phyloP scores from a whole-genome alignment of 2,113 vertebrate species.

The Pelusios castaneus region DNA sequence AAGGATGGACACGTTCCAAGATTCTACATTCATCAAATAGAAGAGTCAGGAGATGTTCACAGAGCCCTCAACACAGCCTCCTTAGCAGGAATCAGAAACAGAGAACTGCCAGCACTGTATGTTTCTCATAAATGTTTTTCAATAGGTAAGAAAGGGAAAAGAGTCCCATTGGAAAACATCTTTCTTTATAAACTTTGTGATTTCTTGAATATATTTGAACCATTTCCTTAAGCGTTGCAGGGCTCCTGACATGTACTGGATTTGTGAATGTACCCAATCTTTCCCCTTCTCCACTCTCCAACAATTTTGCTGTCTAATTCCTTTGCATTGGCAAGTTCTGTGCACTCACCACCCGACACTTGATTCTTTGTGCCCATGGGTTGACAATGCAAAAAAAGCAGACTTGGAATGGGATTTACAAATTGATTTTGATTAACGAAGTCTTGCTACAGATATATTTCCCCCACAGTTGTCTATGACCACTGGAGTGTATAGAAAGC shows the following conservation, averaged over 20 bases:
- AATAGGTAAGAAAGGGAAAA: background rate
- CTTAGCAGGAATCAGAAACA: background rate
- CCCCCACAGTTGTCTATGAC: conserved; percentile 15
- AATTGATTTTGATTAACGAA: conserved; percentile 27
- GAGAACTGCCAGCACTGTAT: rapidly evolving
- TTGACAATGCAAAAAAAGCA: background rate
- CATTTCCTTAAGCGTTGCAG: background rate
- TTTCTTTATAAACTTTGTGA: conserved; percentile 8
- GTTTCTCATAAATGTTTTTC: background rate
- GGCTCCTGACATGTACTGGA: background rate
- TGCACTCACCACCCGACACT: background rate
- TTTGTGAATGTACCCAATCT: background rate
- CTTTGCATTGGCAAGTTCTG: conserved; percentile 1
- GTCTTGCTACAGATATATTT: background rate
- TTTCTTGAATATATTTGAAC: background rate
- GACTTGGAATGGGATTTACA: background rate
- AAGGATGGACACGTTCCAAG: background rate
- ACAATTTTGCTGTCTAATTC: background rate
- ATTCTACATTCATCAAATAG: background rate
- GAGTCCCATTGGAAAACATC: background rate
- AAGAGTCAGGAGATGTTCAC: background rate
- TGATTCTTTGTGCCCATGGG: background rate
- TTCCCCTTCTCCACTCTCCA: background rate
- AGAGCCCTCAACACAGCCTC: background rate
- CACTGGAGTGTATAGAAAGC: background rate